phyloP scores from a whole-genome alignment of 1,140 invertebrate species.

The Carcinoscorpius rotundicauda region DNA sequence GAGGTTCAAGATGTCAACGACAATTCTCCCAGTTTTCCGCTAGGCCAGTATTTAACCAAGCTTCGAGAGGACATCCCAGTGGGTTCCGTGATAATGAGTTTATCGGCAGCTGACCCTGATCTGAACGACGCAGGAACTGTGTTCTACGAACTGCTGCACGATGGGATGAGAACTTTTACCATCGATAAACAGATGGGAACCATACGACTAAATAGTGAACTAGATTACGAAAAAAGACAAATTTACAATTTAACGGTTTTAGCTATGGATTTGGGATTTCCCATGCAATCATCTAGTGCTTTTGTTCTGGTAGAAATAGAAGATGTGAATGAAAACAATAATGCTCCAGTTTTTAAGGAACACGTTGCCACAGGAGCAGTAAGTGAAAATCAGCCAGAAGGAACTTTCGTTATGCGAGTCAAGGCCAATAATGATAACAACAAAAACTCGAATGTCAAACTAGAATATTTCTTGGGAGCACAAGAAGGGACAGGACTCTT shows the following conservation, averaged over 20 bases:
- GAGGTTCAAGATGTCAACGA: conserved; percentile 83
- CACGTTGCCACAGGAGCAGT: conserved; percentile 50
- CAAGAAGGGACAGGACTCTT: too few relatives aligned
- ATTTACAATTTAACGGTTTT: conserved; percentile 23
- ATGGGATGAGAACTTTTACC: conserved; percentile 9
- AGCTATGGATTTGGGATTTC: conserved; percentile 19
- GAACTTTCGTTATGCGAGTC: conserved; percentile 57
- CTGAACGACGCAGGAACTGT: conserved; percentile 58
- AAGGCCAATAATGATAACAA: conserved; percentile 50
- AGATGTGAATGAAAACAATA: conserved; percentile 32
- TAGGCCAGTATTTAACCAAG: conserved; percentile 51
- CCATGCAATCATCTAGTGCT: conserved; percentile 5
- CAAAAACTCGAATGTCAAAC: too few relatives aligned
- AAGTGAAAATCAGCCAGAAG: conserved; percentile 57
- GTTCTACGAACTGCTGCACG: conserved; percentile 36
- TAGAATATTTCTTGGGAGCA: too few relatives aligned
- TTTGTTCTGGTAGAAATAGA: conserved; percentile 13
- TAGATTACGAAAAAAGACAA: conserved; percentile 23
- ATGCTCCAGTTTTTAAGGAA: conserved; percentile 68
- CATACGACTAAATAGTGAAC: conserved; percentile 38
- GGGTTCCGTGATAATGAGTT: conserved; percentile 67
- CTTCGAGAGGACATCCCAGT: conserved; percentile 80
- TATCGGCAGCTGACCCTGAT: conserved; percentile 78
- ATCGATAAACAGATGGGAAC: conserved; percentile 19
- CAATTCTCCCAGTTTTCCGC: conserved; percentile 62